Evolutionary conservation across 2,797 vertebrate genomes (phyloP).

Genomic region (Xiphophorus birchmanni): DNA sequence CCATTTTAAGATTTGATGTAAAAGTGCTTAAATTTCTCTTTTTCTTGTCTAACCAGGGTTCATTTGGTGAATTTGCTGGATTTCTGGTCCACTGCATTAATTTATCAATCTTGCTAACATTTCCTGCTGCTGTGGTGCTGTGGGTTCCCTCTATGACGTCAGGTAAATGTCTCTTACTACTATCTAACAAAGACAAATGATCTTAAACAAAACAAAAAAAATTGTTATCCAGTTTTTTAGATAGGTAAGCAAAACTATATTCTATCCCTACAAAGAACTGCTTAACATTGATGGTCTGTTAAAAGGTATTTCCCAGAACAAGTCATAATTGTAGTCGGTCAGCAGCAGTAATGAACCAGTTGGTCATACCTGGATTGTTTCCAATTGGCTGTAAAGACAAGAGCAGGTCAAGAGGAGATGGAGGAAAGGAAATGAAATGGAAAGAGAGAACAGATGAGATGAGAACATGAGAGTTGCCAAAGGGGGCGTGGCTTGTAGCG

Average conservation of each 20-base stretch:
- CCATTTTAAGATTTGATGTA: slow-evolving; percentile 4
- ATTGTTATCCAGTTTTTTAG: slow-evolving; percentile 21
- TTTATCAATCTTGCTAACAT: slow-evolving; percentile 81
- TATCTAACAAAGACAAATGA: slow-evolving; percentile 21
- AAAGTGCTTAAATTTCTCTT: slow-evolving; percentile 15
- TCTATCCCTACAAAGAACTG: slow-evolving; percentile 58
- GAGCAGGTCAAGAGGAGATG: slow-evolving; percentile 5
- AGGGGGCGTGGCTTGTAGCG: slow-evolving; percentile 47
- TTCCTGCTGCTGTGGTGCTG: slow-evolving; percentile 85
- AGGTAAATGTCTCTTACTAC: slow-evolving; percentile 73
- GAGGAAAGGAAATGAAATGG: slow-evolving; percentile 3
- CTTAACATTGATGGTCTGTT: slow-evolving; percentile 44
- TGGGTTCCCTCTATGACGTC: slow-evolving; percentile 85
- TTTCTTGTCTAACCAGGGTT: slow-evolving; percentile 74
- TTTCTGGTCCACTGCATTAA: slow-evolving; percentile 82
- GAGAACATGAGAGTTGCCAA: slow-evolving; percentile 38
- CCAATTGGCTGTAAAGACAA: slow-evolving; percentile 67
- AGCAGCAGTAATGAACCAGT: slow-evolving; percentile 76
- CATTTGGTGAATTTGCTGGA: slow-evolving; percentile 83
- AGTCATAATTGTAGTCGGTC: slow-evolving; percentile 67
- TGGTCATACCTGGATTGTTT: slow-evolving; percentile 73
- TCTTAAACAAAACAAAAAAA: slow-evolving; percentile 15
- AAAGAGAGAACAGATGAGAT: slow-evolving; percentile 9
- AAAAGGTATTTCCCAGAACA: slow-evolving; percentile 52
- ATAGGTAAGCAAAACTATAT: slow-evolving; percentile 4